Evolutionary conservation across 2,888 invertebrate species (phyloP), one percentile per base, ranked within the genome.

Genomic region (Drosophila setosimentum): DNA sequence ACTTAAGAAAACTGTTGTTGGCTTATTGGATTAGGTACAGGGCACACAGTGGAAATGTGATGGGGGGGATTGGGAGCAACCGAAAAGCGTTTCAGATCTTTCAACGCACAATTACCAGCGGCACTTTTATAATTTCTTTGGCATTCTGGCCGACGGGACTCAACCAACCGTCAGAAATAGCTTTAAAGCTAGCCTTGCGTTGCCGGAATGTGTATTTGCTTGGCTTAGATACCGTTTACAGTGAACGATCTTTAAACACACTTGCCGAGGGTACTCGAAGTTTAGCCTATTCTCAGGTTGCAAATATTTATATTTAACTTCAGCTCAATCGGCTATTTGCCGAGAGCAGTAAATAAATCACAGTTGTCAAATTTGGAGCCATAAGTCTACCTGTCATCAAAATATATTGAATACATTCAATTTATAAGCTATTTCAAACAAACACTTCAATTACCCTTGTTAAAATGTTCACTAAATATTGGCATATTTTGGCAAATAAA

Each of bases 1-100:
- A 89, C 88, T 87, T 87, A 79, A 80, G 86, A 78, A 85, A 87
- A 87, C 90, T 85, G 87, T 87, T 89, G 79, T 78, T 87, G 88
- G 83, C 86, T 89, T 89, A 87, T 87, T 89, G 86, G 87, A 89
- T 87, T 87, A 87, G 81, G 78, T 73, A 62, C 64, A n/a, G 61
- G 40, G 45, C 33, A 33, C 37, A 64, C 42, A 24, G 45, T 45
- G 16, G 24, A 18, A 48, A 27, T 18, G n/a, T 4, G 45, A 45
- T 21, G 21, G 40, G 18, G 6, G 49, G 18, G 40, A n/a, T 29
- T n/a, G n/a, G n/a, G 1, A 55, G 68, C 50, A 63, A 59, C 60
- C 63, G 35, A 64, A 72, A 74, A 73, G 66, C 71, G 76, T 80
- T 80, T 86, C 77, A 72, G 79, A 86, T 82, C 86, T 85, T 85